A percentile compares a stretch with the other conserved stretches of the same genome.
Conservation (phyloP, 2,113 vertebrate genomes). For the Piprites chloris region DNA sequence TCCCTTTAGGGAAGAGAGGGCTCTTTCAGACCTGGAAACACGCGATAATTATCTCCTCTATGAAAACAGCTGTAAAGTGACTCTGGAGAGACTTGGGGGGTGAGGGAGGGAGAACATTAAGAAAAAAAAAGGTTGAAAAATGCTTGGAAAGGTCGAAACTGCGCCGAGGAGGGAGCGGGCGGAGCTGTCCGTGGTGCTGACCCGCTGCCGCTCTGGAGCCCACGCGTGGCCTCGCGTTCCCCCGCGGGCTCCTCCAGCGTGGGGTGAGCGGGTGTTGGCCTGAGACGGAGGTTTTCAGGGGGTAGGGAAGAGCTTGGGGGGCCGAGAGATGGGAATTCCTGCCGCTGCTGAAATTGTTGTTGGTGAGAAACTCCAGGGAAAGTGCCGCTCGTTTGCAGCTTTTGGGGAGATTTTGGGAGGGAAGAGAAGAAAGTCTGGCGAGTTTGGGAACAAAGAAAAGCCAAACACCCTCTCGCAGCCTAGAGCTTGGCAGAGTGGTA, state of each 20-base stretch:
- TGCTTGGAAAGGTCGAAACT: fast-evolving
- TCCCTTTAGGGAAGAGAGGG: not conserved
- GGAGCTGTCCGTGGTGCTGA: conserved; percentile 78
- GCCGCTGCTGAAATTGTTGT: not conserved
- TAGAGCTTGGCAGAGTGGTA: not conserved
- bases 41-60: not conserved
- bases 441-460: conserved; percentile 31
- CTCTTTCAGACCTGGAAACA: not conserved
- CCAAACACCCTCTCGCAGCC: not conserved
- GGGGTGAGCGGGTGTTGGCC: fast-evolving
- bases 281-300: fast-evolving
- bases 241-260: not conserved
- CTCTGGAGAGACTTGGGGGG: not conserved
- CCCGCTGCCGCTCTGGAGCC: fast-evolving
- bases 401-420: not conserved
- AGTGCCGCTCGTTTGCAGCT: fast-evolving
- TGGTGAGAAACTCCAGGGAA: not conserved
- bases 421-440: not conserved
- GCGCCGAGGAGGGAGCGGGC: fast-evolving
- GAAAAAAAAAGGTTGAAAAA: not conserved
- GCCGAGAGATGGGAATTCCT: not conserved
- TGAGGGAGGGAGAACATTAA: not conserved
- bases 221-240: not conserved
- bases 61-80: not conserved
- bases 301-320: fast-evolving